Evolutionary conservation across 2,797 vertebrate species (phyloP).

Genomic region (Lophotriccus pileatus): DNA sequence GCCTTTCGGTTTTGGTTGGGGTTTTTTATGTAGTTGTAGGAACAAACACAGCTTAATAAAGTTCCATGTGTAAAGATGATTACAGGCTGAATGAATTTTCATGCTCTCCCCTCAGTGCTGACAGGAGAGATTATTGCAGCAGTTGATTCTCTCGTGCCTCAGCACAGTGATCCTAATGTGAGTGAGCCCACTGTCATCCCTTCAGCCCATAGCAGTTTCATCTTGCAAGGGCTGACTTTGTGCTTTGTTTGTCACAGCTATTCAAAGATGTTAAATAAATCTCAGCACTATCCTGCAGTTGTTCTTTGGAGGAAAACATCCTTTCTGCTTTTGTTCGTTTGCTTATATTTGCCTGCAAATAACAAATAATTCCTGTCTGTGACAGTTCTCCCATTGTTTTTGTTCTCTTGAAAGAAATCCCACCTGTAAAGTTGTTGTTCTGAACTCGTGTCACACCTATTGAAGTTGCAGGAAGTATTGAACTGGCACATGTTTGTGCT

Average conservation of each 20-base stretch:
- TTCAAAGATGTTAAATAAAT: accelerated
- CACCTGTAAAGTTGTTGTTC: not conserved
- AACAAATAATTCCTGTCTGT: not conserved
- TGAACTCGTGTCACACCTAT: accelerated
- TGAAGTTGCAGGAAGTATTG: not conserved
- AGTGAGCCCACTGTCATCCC: not conserved
- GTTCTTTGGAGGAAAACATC: not conserved
- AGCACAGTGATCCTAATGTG: accelerated
- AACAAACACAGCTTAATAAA: not conserved
- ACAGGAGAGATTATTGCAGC: not conserved
- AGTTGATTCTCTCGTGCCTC: not conserved
- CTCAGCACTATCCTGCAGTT: not conserved
- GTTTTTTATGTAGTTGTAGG: not conserved
- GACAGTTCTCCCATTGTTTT: not conserved
- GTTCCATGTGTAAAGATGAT: not conserved
- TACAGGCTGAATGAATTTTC: not conserved
- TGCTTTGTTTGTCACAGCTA: not conserved
- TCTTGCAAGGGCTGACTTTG: not conserved
- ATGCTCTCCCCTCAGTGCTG: not conserved
- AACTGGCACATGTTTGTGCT: accelerated
- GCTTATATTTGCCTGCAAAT: not conserved
- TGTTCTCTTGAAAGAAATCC: not conserved
- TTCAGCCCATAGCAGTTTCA: not conserved
- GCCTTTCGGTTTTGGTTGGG: not conserved
- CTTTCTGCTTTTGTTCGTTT: not conserved